Evolutionary conservation across 2,113 vertebrate genomes (phyloP), one percentile per base, ranked within the genome.

Genomic region (Oncorhynchus keta): DNA sequence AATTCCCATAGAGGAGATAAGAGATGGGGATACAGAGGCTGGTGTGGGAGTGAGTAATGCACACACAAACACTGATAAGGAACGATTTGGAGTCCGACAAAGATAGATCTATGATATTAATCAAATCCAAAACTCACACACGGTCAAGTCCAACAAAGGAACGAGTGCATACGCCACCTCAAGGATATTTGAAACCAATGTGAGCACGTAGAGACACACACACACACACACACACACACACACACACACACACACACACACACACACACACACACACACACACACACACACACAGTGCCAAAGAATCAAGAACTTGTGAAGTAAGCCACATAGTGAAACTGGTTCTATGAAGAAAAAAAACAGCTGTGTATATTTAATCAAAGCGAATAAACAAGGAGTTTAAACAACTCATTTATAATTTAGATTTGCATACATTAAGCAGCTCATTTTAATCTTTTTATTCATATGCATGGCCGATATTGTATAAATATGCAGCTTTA

Each of bases 371-470:
- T 93, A 92, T 94, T 93, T 93, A 93, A 93, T 94, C 92, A 93
- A 92, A 89, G 76, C 85, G 85, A 92, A 92, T 93, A 93, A 94
- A 94, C 93, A 94, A 92, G 91, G 85, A 90, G 88, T 93, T 93
- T 93, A 92, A 93, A 93, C 91, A 93, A 92, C 88, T 94, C 93
- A 94, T 94, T 93, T 91, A 94, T 94, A 93, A 94, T 94, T 94
- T 93, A 94, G 92, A 94, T 94, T 93, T 93, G 93, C 93, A 94
- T 94, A 91, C 91, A 94, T 94, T 94, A 93, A 79, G 85, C 39
- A 62, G 85, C 90, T 90, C 84, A 86, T 92, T 93, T 92, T 93
- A 94, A 94, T 94, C 92, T 92, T 81, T 92, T 87, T 93, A 94
- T 94, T 94, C 93, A 94, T 93, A 94, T 94, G 93, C 93, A 92